Conservation (phyloP, 1,140 invertebrate species). For the Eciton burchellii region DNA sequence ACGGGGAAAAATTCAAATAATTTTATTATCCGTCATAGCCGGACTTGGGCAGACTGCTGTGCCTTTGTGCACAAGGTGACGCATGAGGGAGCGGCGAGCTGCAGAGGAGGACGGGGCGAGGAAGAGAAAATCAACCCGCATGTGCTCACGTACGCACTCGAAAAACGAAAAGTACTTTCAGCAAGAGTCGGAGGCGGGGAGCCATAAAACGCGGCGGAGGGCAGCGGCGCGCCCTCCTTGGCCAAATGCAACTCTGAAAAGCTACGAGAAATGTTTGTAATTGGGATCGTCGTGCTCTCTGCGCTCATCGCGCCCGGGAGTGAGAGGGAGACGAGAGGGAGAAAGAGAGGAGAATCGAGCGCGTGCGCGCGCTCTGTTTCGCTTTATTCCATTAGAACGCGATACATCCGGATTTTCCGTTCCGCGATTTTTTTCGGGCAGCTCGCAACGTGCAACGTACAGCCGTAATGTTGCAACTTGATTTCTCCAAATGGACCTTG, state of each 20-base stretch:
- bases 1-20: background rate
- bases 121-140: slow-evolving; percentile 77
- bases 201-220: slow-evolving; percentile 62
- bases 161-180: slow-evolving; percentile 79
- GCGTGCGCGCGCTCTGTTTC: slow-evolving; percentile 50
- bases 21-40: background rate
- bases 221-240: slow-evolving; percentile 61
- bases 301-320: slow-evolving; percentile 55
- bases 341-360: too few relatives aligned
- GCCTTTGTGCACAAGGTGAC: slow-evolving; percentile 44
- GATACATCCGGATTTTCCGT: background rate
- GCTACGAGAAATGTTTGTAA: slow-evolving; percentile 82
- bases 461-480: background rate
- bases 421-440: background rate
- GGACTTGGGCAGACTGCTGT: slow-evolving; percentile 2
- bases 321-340: slow-evolving; percentile 1
- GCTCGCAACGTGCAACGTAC: background rate
- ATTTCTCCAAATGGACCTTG: background rate
- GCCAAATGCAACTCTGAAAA: slow-evolving; percentile 78
- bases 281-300: slow-evolving; percentile 79
- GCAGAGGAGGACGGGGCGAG: slow-evolving; percentile 14
- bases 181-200: slow-evolving; percentile 64
- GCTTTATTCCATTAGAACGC: slow-evolving; percentile 35
- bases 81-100: slow-evolving; percentile 45
- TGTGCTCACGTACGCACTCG: slow-evolving; percentile 75